Evolutionary conservation across 30 jellyfish, hydroid and myxozoan species (phyloP), one percentile per base, ranked within the genome.

Genomic region (Thelohanellus kitauei): DNA sequence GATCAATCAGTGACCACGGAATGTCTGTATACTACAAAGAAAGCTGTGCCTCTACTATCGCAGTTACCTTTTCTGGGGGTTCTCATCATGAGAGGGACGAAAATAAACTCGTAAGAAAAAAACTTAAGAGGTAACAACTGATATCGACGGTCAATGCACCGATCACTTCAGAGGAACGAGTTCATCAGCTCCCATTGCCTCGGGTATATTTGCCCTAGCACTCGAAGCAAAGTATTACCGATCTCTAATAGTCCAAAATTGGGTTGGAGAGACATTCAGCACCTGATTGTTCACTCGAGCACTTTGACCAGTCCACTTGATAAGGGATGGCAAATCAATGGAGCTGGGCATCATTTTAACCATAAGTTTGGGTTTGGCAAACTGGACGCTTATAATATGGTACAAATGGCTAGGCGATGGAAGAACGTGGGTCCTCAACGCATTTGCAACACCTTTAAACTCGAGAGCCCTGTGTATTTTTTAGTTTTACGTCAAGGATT

Each of bases 121-220:
- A 12, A 85, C 88, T 1, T 41, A 63, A 20, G 88, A 61, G 31
- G 64, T 78, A 32, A 78, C 97, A 14, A 78, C 97, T 19, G 65
- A 51, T 34, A 52, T 61, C 17, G 85, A 61, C 49, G 85, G 64
- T 35, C 83, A 61, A 30, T 78, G 97, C 48, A 78, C 97, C 10
- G 61, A 64, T 2, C 88, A 65, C 35, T 78, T 78, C 52, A 87
- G 58, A 29, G 97, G 97, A 22, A 78, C 97, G n/a, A 63, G 89
- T 40, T 78, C 97, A 6, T 88, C 97, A 31, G 97, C 97, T 48
- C 97, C 97, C 0, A 39, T 78, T 24, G 88, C 97, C 25, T 87
- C 88, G 21, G 89, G 78, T 27, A 64, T 78, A 25, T 48, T 78
- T 23, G 97, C 97, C 1, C 49, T 78, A 30, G 97, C 48, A 2